Evolutionary conservation across 35 echinoderm and acorn worm genomes (phyloP).

Genomic region (Patiria miniata): DNA sequence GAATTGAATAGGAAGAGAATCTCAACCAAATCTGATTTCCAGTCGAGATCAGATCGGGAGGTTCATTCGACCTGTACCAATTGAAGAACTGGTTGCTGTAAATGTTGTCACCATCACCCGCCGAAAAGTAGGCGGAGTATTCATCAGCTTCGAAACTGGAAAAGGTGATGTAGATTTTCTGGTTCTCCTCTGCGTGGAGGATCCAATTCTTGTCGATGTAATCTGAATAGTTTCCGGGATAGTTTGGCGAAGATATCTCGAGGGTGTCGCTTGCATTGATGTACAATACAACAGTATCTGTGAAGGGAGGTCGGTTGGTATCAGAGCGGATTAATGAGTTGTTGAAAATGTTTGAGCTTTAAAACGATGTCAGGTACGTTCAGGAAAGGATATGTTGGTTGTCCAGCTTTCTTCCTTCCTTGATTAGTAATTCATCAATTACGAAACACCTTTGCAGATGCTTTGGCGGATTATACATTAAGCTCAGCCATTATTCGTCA

Average conservation of each 20-base stretch:
- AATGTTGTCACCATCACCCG: neutral
- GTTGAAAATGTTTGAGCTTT: too few relatives aligned
- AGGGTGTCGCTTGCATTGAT: neutral
- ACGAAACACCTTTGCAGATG: too few relatives aligned
- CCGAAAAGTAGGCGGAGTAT: neutral
- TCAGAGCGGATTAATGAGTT: too few relatives aligned
- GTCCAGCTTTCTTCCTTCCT: too few relatives aligned
- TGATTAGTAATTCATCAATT: too few relatives aligned
- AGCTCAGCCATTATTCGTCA: too few relatives aligned
- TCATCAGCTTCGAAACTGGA: neutral
- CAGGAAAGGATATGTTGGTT: too few relatives aligned
- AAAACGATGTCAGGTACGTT: too few relatives aligned
- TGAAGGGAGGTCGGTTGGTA: too few relatives aligned
- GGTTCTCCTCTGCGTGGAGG: neutral
- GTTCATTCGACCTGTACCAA: neutral
- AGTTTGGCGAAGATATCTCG: neutral
- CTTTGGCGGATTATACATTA: too few relatives aligned
- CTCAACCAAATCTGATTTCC: neutral
- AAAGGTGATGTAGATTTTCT: neutral
- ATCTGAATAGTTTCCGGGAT: neutral
- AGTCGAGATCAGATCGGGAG: neutral
- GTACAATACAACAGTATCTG: too few relatives aligned
- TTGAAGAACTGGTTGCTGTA: neutral
- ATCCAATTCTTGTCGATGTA: neutral
- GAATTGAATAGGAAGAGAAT: neutral